Base-by-base conservation (phyloP, 2,113 vertebrate species). In the Lagopus muta region DNA sequence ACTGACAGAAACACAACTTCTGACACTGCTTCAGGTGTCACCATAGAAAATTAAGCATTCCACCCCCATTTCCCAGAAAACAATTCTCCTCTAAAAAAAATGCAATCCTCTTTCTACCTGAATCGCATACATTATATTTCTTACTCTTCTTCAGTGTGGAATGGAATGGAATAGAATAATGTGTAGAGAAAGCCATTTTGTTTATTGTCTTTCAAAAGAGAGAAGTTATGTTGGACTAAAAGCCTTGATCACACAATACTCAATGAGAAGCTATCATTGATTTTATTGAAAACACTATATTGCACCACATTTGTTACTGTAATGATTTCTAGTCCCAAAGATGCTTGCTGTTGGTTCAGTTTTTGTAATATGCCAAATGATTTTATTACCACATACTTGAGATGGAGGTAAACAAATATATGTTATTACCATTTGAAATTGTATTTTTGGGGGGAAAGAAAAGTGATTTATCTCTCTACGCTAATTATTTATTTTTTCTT, bases 191-290 rank as follows among this genome's bases (percentile, higher is more conserved):
- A 91, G 25, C 21, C 73, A 50, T 88, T 91, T 73, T 82, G 16
- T 82, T 92, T 72, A 57, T 57, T 32, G 45, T 83, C 48, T 76
- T 92, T 79, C 58, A 82, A 82, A 94, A 76, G 27, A 70, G 57
- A 93, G 72, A 87, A 57, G 82, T 84, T 92, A 84, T 3, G 0
- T 32, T 43, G 34, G 27, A 8, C 64, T 92, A 57, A 82, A 27
- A 84, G 16, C 42, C 47, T 45, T 60, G 82, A 82, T 86, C 20
- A 3, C 71, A 36, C 64, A 86, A 75, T 55, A 43, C 28, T 78
- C 72, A 88, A 47, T 32, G n/a, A 74, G 47, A 90, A 86, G 22
- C 7, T 19, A 58, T 75, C 32, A 30, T 36, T 84, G 86, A 88
- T 93, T 91, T 91, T 11, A n/a, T 58, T 55, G 34, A 57, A 34